Conservation (phyloP, 2,797 vertebrate species). For the Chloroceryle inda region DNA sequence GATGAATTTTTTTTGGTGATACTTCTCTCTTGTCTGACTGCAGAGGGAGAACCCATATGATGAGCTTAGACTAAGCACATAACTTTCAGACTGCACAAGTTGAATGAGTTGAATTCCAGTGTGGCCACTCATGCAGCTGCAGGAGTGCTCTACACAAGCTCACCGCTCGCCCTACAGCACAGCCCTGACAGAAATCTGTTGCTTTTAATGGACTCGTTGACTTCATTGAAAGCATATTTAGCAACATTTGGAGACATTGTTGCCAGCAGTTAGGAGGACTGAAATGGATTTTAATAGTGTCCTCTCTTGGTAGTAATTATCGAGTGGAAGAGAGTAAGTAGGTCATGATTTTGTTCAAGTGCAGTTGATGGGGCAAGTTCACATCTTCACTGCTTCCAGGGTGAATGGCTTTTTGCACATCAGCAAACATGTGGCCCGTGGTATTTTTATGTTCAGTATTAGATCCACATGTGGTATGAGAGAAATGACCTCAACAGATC, state of each 20-base stretch:
- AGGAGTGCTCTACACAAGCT: fast-evolving
- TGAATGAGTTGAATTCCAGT: not conserved
- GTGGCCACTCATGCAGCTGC: not conserved
- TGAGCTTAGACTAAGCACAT: not conserved
- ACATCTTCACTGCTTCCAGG: not conserved
- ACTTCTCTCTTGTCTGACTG: not conserved
- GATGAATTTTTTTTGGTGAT: not conserved
- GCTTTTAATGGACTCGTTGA: not conserved
- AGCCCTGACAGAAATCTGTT: not conserved
- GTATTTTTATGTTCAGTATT: not conserved
- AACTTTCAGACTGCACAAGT: not conserved
- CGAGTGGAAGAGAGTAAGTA: not conserved
- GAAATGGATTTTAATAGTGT: not conserved
- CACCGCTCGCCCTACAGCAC: not conserved
- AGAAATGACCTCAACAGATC: constrained; percentile 15
- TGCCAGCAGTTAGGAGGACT: not conserved
- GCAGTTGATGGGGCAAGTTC: not conserved
- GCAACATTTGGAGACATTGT: not conserved
- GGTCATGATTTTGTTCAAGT: not conserved
- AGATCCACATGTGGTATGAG: constrained; percentile 18
- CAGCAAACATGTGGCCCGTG: not conserved
- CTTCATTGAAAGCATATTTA: not conserved
- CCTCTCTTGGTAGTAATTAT: not conserved
- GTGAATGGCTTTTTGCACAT: not conserved
- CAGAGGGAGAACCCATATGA: not conserved